Conservation (phyloP, 2,113 vertebrate genomes). For the Embiotoca jacksoni region DNA sequence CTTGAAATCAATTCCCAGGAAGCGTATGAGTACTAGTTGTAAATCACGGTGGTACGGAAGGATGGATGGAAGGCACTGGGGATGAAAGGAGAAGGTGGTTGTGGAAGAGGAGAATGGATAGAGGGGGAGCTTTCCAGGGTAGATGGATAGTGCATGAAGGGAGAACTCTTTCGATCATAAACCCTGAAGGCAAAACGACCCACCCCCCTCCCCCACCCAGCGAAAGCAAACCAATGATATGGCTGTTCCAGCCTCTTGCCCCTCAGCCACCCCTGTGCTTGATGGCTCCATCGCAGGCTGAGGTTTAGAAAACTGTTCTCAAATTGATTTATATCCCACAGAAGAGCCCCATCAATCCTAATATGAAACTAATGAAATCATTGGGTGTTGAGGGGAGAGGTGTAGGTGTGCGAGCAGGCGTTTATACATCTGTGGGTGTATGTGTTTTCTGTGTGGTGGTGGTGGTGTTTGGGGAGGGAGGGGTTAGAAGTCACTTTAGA, state of each 20-base stretch:
- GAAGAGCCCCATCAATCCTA: slow-evolving; percentile 81
- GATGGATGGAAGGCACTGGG: slow-evolving; percentile 61
- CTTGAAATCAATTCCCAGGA: slow-evolving; percentile 85
- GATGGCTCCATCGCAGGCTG: slow-evolving; percentile 72
- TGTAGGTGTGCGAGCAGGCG: slow-evolving; percentile 25
- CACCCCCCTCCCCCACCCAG: slow-evolving; percentile 11
- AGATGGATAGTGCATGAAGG: slow-evolving; percentile 64
- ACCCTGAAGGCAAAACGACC: slow-evolving; percentile 73
- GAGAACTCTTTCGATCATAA: slow-evolving; percentile 77
- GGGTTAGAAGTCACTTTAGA: slow-evolving; percentile 60
- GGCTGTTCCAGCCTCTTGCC: slow-evolving; percentile 69
- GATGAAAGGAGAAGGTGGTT: slow-evolving; percentile 61
- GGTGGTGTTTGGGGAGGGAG: background rate
- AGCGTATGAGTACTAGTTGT: slow-evolving; percentile 75
- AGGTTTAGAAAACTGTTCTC: slow-evolving; percentile 66
- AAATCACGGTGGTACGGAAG: slow-evolving; percentile 74
- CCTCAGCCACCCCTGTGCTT: slow-evolving; percentile 57
- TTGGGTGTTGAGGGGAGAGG: slow-evolving; percentile 59
- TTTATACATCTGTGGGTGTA: slow-evolving; percentile 23
- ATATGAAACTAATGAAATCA: slow-evolving; percentile 80
- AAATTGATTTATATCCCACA: slow-evolving; percentile 80
- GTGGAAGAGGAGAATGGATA: slow-evolving; percentile 42
- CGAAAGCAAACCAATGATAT: slow-evolving; percentile 73
- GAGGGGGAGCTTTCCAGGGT: slow-evolving; percentile 37
- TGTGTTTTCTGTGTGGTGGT: slow-evolving; percentile 22